phyloP scores from a whole-genome alignment of 1,140 invertebrate genomes.

The Centruroides vittatus region DNA sequence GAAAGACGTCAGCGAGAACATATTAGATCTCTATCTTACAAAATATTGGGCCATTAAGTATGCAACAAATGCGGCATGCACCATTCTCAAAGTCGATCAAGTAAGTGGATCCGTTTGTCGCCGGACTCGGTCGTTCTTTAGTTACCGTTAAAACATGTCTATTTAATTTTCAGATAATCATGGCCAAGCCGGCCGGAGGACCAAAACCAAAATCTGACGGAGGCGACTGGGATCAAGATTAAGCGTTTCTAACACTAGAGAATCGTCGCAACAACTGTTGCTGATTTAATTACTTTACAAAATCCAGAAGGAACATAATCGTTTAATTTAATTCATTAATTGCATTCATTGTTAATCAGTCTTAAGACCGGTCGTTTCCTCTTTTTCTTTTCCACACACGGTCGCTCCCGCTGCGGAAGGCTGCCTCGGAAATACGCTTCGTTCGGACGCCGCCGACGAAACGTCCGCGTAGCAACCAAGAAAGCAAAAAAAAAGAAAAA shows the following conservation, averaged over 20 bases:
- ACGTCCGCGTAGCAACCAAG: too few species aligned
- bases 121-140: background rate
- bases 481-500: too few species aligned
- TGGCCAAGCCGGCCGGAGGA: constrained; percentile 92
- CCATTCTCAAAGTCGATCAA: constrained; percentile 87
- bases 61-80: constrained; percentile 79
- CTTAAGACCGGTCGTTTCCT: too few species aligned
- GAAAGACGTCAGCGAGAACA: constrained; percentile 39
- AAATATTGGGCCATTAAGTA: constrained; percentile 94
- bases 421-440: too few species aligned
- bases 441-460: too few species aligned
- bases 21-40: constrained; percentile 69
- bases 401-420: too few species aligned
- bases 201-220: constrained; percentile 56
- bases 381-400: too few species aligned
- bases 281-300: too few species aligned
- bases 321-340: too few species aligned
- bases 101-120: constrained; percentile 19
- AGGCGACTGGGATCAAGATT: constrained; percentile 48
- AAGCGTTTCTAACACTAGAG: background rate
- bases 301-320: too few species aligned
- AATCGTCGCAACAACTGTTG: too few species aligned
- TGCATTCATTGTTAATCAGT: too few species aligned
- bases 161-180: constrained; percentile 65
- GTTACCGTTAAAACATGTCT: background rate